Evolutionary conservation across 2,888 invertebrate species (phyloP).

Genomic region (Hesperia comma): DNA sequence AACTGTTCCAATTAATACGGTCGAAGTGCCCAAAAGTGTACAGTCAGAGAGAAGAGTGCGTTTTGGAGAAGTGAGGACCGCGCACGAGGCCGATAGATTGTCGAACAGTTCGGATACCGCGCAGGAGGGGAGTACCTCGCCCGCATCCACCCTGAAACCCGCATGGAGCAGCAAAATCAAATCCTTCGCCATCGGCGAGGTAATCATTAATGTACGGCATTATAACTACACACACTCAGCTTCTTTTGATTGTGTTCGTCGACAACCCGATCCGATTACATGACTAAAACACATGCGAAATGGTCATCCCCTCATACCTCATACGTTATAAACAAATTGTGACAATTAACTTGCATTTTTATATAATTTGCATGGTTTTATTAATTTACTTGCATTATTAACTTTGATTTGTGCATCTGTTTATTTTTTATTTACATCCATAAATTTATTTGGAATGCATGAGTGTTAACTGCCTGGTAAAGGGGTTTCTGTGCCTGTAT

Average conservation of each 20-base stretch:
- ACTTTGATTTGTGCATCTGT: conserved; percentile 60
- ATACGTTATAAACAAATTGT: conserved; percentile 62
- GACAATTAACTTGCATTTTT: conserved; percentile 75
- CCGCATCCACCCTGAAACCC: conserved; percentile 71
- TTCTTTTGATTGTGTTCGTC: conserved; percentile 83
- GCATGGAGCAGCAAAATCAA: conserved; percentile 82
- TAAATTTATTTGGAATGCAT: conserved; percentile 67
- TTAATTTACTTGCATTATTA: conserved; percentile 62
- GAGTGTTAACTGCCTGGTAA: conserved; percentile 73
- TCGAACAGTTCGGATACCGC: conserved; percentile 67
- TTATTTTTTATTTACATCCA: conserved; percentile 54
- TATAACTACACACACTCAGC: conserved; percentile 70
- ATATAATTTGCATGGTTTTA: conserved; percentile 78
- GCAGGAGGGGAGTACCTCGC: conserved; percentile 69
- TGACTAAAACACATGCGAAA: conserved; percentile 66
- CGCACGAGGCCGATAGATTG: conserved; percentile 67
- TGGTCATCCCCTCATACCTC: conserved; percentile 66
- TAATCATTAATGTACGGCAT: conserved; percentile 79
- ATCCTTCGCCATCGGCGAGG: conserved; percentile 84
- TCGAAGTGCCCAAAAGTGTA: conserved; percentile 67
- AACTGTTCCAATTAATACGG: conserved; percentile 55
- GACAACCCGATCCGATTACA: conserved; percentile 64
- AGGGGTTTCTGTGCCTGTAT: conserved; percentile 73
- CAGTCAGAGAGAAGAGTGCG: conserved; percentile 80
- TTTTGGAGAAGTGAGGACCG: conserved; percentile 77